Conservation (phyloP, 2,113 vertebrate genomes). For the Gorilla gorilla region DNA sequence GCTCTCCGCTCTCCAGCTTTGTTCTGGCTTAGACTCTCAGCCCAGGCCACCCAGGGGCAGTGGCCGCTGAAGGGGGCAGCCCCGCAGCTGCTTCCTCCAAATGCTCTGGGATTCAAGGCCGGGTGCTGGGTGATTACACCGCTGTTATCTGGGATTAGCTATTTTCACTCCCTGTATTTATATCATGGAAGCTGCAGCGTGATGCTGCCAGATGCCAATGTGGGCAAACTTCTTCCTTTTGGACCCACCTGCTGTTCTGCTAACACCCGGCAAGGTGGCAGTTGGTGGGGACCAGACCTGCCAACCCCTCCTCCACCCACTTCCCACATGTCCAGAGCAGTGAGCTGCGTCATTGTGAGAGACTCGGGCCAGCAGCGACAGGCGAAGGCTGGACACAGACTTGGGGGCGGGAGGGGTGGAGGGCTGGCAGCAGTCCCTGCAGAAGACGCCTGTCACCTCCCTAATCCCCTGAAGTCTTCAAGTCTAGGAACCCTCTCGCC, state of each 20-base stretch:
- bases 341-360: background rate
- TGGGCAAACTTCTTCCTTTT: conserved; percentile 32
- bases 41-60: conserved; percentile 74
- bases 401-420: background rate
- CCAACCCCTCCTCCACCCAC: background rate
- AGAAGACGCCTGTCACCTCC: conserved; percentile 53
- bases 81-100: conserved; percentile 70
- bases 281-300: conserved; percentile 55
- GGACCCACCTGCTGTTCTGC: conserved; percentile 66
- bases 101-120: conserved; percentile 65
- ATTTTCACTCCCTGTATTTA: conserved; percentile 81
- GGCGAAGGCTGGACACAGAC: background rate
- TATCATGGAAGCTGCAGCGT: conserved; percentile 62
- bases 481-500: conserved; percentile 45
- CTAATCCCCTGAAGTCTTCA: conserved; percentile 62
- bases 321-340: background rate
- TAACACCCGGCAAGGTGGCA: conserved; percentile 67
- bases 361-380: background rate
- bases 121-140: conserved; percentile 64
- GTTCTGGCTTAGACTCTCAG: background rate
- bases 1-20: background rate
- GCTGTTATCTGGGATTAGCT: conserved; percentile 78
- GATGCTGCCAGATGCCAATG: conserved; percentile 71
- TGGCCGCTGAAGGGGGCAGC: conserved; percentile 9
- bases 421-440: conserved; percentile 42